Percentiles rank a stretch among this genome's conserved stretches.
These are phyloP conservation scores for Clivina fossor DNA, from an alignment of 2,888 invertebrate genomes.

Conservation along the genomic window DNA sequence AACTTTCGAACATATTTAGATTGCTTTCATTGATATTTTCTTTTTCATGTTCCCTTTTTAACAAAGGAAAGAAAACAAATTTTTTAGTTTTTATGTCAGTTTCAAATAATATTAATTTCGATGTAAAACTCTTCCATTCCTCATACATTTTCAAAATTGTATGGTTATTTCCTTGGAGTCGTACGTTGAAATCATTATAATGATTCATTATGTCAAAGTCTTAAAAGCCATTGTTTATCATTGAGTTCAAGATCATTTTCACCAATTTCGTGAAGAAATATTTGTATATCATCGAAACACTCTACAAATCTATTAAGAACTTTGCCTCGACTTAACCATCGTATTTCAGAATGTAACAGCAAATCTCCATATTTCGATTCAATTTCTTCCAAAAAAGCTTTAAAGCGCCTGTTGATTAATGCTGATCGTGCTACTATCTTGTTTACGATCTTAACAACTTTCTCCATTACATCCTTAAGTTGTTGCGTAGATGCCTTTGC, in stretches of 20 bases:
- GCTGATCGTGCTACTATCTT: slow-evolving; percentile 40
- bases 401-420: slow-evolving; percentile 40
- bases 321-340: slow-evolving; percentile 25
- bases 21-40: slow-evolving; percentile 37
- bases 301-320: too few relatives aligned
- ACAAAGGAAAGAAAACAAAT: slow-evolving; percentile 33
- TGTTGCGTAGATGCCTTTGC: too few relatives aligned
- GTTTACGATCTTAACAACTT: too few relatives aligned
- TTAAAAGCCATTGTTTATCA: slow-evolving; percentile 32
- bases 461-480: too few relatives aligned
- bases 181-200: slow-evolving; percentile 11
- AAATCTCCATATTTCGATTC: slow-evolving; percentile 41
- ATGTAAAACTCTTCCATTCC: slow-evolving; percentile 39
- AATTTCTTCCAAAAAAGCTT: slow-evolving; percentile 41
- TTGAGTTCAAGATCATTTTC: too few relatives aligned
- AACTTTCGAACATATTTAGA: too few relatives aligned
- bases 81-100: slow-evolving; percentile 39
- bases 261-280: too few relatives aligned
- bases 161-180: slow-evolving; percentile 14
- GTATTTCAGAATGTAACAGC: slow-evolving; percentile 24
- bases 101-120: slow-evolving; percentile 38
- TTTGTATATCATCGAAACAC: too few relatives aligned
- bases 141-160: slow-evolving; percentile 41
- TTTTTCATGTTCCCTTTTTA: slow-evolving; percentile 37
- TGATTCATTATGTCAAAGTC: slow-evolving; percentile 39